A percentile compares a stretch with the other conserved stretches of the same genome.
Evolutionary conservation across 2,888 invertebrate species (phyloP).

Genomic region (Ptychoptera albimana): DNA sequence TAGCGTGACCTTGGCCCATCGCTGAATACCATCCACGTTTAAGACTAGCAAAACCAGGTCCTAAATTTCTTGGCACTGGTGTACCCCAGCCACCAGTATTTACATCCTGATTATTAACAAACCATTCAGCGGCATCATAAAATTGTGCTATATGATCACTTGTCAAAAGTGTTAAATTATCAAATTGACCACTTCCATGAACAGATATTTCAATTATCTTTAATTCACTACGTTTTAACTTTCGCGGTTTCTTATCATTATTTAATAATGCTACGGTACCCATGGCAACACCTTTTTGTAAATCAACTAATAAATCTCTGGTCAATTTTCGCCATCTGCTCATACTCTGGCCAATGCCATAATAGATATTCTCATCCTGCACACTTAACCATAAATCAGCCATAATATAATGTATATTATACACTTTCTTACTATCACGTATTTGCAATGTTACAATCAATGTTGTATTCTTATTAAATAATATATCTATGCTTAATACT

Average conservation of each 20-base stretch:
- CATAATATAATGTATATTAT: slow-evolving; percentile 69
- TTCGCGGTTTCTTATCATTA: slow-evolving; percentile 27
- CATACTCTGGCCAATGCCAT: slow-evolving; percentile 56
- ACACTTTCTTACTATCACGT: slow-evolving; percentile 59
- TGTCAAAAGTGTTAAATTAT: slow-evolving; percentile 61
- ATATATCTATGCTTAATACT: slow-evolving; percentile 56
- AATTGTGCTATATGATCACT: slow-evolving; percentile 85
- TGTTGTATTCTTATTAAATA: slow-evolving; percentile 63
- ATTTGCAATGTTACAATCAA: slow-evolving; percentile 63
- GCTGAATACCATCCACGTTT: slow-evolving; percentile 90
- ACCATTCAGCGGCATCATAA: slow-evolving; percentile 86
- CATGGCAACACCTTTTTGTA: slow-evolving; percentile 90
- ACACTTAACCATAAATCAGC: slow-evolving; percentile 56
- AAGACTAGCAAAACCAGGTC: slow-evolving; percentile 57
- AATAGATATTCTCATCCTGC: slow-evolving; percentile 66
- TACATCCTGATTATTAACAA: slow-evolving; percentile 68
- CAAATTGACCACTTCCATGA: slow-evolving; percentile 54
- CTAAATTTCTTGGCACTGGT: slow-evolving; percentile 60
- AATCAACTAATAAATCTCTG: slow-evolving; percentile 75
- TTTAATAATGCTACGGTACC: slow-evolving; percentile 35
- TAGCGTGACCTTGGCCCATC: slow-evolving; percentile 97
- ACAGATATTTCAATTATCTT: slow-evolving; percentile 48
- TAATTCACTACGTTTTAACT: slow-evolving; percentile 26
- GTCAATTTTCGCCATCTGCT: slow-evolving; percentile 62
- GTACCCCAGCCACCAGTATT: slow-evolving; percentile 87